phyloP scores from a whole-genome alignment of 2,113 vertebrate species.

The Amphiprion percula region DNA sequence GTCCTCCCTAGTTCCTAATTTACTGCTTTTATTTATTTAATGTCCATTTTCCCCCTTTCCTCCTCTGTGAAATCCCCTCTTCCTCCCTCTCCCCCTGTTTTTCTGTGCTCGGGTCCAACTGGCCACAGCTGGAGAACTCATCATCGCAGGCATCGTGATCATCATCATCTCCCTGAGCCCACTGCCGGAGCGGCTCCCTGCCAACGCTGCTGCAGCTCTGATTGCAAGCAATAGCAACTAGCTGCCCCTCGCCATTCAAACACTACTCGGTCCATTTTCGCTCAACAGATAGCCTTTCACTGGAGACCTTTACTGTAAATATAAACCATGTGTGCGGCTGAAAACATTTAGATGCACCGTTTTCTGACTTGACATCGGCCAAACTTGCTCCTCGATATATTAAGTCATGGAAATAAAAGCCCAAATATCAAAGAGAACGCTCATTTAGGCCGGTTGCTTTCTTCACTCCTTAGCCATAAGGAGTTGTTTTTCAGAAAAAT shows the following conservation, averaged over 20 bases:
- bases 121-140: constrained; percentile 80
- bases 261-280: constrained; percentile 47
- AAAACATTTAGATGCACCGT: neutral
- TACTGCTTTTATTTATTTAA: constrained; percentile 36
- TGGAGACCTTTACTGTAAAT: constrained; percentile 33
- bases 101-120: constrained; percentile 43
- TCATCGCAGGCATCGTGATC: constrained; percentile 60
- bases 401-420: neutral
- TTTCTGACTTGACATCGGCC: constrained; percentile 14
- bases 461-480: neutral
- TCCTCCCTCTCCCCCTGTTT: neutral
- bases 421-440: constrained; percentile 6
- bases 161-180: constrained; percentile 42
- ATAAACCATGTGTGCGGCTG: constrained; percentile 38
- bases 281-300: constrained; percentile 18
- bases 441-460: neutral
- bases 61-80: constrained; percentile 52
- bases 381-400: neutral
- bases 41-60: constrained; percentile 68
- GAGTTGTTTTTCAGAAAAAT: constrained; percentile 23
- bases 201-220: constrained; percentile 44
- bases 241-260: constrained; percentile 47
- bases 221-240: constrained; percentile 24
- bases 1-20: constrained; percentile 58
- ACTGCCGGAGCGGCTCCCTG: constrained; percentile 33